Base-by-base conservation (phyloP, 2,888 invertebrate species). In the Eristalis tenax region DNA sequence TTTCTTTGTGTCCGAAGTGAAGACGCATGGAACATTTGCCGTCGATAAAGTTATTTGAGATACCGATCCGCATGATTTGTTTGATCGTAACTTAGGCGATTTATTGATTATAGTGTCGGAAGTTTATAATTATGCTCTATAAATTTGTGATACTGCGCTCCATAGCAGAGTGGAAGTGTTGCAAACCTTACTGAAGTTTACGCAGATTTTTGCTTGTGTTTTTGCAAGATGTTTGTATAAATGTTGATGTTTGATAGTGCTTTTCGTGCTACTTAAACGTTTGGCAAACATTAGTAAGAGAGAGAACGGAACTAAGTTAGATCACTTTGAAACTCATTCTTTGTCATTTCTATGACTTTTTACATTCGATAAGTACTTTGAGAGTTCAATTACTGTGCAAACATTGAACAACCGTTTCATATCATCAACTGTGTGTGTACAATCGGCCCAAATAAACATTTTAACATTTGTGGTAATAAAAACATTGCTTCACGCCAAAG, bases 381-480 rank as follows among this genome's bases (percentile, higher is more conserved):
- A 50, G 59, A 71, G n/a, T 64, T 82, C 43, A 65, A 82, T 86
- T 77, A 69, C 73, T 86, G 50, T 18, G 22, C 65, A 82, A 85
- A 85, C 40, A 82, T 50, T 69, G 57, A 18, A 59, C 75, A 65
- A 70, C 57, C 74, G 59, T 71, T 63, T 76, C 66, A 66, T 75
- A 80, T 61, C 23, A 76, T 43, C 32, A 32, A 69, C 59, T 66
- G 26, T 77, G 73, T 74, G 56, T 85, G 18, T 80, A 73, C 82
- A 32, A 66, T 61, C 61, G 69, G 43, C 40, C 59, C 73, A 61
- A 80, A 80, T 80, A 83, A 87, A 87, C 83, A 87, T 83, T 83
- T 87, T 80, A 83, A 87, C 87, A 79, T 87, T 83, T 76, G 83
- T 83, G 87, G 56, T 40, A 80, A 74, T 79, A 76, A 80, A 87